Base-by-base conservation (phyloP, 37 sponge, comb jelly and placozoan species). In the Diacarnus erythraeanus region DNA sequence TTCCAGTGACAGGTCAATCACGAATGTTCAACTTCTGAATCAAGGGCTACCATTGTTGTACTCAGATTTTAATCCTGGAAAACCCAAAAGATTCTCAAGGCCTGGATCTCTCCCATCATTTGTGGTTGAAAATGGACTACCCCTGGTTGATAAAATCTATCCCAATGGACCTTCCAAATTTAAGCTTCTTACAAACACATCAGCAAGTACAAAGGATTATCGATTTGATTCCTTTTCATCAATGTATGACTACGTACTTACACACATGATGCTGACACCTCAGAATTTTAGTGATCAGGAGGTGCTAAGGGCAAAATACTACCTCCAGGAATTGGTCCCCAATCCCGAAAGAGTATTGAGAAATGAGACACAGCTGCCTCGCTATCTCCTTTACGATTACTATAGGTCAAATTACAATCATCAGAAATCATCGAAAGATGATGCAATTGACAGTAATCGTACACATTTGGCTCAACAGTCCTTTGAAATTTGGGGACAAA, bases 11-110 rank as follows among this genome's bases (percentile, higher is more conserved):
- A 5, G 22, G 3, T 35, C 23, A 10, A 23, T n/a, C 1, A 27
- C 42, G 3, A 35, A 76, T 36, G 64, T 76, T 34, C 39, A 9
- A 1, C 42, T 76, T 2, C 42, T 76, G 23, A 37, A 23, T 39
- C 22, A 36, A 35, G 77, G 77, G 10, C 59, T 23, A 5, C 61
- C 64, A 25, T 36, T 76, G 2, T 21, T 17, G 22, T 76, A 59
- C 18, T 17, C 31, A 15, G 64, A 76, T 36, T 76, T 76, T 26
- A 38, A 76, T 59, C 77, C 77, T 61, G 77, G 77, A 76, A 72
- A 41, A 72, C 61, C 61, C 59, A 1, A 22, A 6, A 27, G 38
- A 38, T 37, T 20, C 20, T n/a, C 6, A 20, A 6, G 1, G 1
- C 57, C 31, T 34, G 59, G 57, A 51, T 60, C 18, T n/a, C 64